Evolutionary conservation across 1,140 invertebrate genomes (phyloP), one percentile per base, ranked within the genome.

Genomic region (Drosophila nasuta): DNA sequence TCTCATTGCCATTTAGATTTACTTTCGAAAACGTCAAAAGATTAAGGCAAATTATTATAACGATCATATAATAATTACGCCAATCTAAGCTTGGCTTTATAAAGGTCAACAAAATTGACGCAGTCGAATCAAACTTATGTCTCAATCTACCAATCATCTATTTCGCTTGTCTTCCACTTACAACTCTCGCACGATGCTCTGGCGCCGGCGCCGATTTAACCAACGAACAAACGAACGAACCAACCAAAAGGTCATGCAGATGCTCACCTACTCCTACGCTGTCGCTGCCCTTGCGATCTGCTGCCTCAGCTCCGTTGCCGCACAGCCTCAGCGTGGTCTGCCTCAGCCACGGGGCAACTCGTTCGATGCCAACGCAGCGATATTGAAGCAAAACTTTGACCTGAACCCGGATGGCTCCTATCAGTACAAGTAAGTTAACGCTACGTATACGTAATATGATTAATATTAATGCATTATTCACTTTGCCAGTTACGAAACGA

Each of bases 401-500:
- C 82, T 93, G 7, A 93, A 93, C 72, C 92, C 88, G 28, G 93
- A 94, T 81, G 93, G 93, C 64, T 93, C 93, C 52, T 94, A 93
- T 76, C 88, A 92, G 69, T 93, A 92, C 75, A 92, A 91, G 92
- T 93, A 46, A 81, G 89, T 80, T 65, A 2, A 8, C 41, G 38
- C 20, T 59, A 1, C 7, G 8, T 28, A 52, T 52, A 30, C 2
- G 5, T 52, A 30, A 10, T 52, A n/a, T 52, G 7, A 25, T 30
- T 10, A 41, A 41, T 41, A 13, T 43, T 43, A n/a, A 43, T 57
- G 11, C 7, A 25, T 69, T 62, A 13, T 11, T 49, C 59, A 25
- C 8, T 28, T 3, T 92, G 17, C 66, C 62, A 95, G 94, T 77
- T 95, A 95, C 78, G 94, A 95, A 91, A 95, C 94, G 11, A 94